phyloP scores from a whole-genome alignment of 1,140 invertebrate genomes.

The Dinoponera quadriceps region DNA sequence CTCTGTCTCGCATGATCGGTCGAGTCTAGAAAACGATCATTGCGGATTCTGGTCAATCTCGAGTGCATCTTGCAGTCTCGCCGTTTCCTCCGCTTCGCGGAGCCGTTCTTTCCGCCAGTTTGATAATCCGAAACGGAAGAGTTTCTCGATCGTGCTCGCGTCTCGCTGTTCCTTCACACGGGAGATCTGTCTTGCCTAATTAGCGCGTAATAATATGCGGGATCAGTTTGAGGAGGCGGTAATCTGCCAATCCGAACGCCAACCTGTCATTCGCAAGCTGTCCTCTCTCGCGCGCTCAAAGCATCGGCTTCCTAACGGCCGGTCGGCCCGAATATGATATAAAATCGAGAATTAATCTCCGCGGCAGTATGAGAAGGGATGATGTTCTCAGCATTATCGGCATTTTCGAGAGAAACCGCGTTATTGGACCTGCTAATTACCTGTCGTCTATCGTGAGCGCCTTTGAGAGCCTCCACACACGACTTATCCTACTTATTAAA shows the following conservation, averaged over 20 bases:
- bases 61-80: no score
- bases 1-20: no score
- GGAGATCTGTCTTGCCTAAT: constrained; percentile 25
- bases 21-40: no score
- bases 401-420: constrained; percentile 51
- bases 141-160: background rate
- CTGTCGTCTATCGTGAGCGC: constrained; percentile 27
- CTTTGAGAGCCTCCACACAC: constrained; percentile 14
- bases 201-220: constrained; percentile 40
- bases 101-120: background rate
- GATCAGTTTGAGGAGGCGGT: constrained; percentile 23
- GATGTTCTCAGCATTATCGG: constrained; percentile 45
- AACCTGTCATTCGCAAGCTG: constrained; percentile 43
- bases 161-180: background rate
- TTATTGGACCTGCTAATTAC: constrained; percentile 45
- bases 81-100: no score
- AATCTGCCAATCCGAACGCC: constrained; percentile 38
- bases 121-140: background rate
- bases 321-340: constrained; percentile 46
- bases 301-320: constrained; percentile 27
- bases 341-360: constrained; percentile 36
- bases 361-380: background rate
- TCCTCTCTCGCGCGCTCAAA: constrained; percentile 38
- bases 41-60: no score
- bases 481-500: constrained; percentile 18